Conservation (phyloP, 2,797 vertebrate genomes). For the Lagorchestes hirsutus region DNA sequence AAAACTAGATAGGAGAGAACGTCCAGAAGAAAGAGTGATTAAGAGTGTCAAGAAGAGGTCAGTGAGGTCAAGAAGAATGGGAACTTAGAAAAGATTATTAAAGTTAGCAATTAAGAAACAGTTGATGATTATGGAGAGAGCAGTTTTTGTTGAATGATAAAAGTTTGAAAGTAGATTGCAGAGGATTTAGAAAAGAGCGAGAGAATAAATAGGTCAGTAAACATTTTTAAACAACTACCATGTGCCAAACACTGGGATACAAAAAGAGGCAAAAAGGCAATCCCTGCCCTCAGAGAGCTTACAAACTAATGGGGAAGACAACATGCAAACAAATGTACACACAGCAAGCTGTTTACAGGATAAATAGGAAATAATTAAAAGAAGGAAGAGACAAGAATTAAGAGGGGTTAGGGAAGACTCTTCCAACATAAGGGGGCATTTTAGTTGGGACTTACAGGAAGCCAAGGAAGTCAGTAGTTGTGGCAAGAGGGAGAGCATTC, state of each 20-base stretch:
- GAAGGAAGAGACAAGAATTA: background rate
- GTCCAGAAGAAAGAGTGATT: too few species aligned
- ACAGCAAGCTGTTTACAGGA: background rate
- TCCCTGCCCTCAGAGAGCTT: background rate
- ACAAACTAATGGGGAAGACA: background rate
- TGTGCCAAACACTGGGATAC: background rate
- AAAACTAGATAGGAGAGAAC: background rate
- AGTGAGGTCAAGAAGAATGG: background rate
- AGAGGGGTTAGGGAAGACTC: background rate
- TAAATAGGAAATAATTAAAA: background rate
- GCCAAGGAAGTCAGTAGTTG: background rate
- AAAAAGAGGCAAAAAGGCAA: background rate
- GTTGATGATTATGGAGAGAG: background rate
- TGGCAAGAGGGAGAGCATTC: background rate
- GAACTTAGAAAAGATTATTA: background rate
- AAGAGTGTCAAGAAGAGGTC: background rate
- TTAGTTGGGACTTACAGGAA: background rate
- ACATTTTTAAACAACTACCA: background rate
- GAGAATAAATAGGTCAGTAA: background rate
- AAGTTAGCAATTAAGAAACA: background rate
- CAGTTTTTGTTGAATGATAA: background rate
- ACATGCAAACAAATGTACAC: background rate
- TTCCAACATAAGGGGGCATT: background rate
- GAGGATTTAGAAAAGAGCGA: background rate
- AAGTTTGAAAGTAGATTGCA: background rate